Evolutionary conservation across 2,797 vertebrate genomes (phyloP).

Genomic region (Tarsius wallacei): DNA sequence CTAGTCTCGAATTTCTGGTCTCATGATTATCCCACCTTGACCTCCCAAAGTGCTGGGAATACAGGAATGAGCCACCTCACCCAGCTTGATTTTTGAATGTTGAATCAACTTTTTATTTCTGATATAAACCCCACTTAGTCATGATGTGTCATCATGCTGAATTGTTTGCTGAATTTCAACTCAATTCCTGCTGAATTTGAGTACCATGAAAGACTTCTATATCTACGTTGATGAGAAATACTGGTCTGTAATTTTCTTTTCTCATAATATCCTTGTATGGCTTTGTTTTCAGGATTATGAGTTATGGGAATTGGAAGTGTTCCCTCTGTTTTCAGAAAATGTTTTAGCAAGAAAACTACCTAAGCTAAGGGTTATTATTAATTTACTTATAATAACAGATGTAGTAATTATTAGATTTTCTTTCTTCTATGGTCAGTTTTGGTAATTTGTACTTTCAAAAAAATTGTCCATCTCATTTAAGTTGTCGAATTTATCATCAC

Average conservation of each 20-base stretch:
- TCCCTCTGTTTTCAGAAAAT: conserved; percentile 45
- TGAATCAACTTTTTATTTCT: conserved; percentile 18
- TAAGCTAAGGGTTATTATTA: background rate
- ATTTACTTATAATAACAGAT: background rate
- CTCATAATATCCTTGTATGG: background rate
- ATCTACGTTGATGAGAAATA: background rate
- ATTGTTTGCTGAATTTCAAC: background rate
- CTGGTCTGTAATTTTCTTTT: background rate
- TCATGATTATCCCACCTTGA: no score
- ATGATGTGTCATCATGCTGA: background rate
- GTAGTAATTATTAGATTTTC: conserved; percentile 18
- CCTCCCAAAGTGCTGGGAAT: no score
- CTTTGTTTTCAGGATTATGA: conserved; percentile 23
- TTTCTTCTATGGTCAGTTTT: background rate
- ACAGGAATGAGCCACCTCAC: no score
- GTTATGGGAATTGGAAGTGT: background rate
- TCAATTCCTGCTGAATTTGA: background rate
- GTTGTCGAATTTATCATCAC: background rate
- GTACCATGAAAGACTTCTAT: conserved; percentile 3
- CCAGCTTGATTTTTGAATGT: background rate
- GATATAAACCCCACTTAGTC: background rate
- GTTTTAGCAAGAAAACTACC: conserved; percentile 39
- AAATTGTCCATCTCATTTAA: conserved; percentile 11
- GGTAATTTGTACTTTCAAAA: background rate
- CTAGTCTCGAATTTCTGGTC: no score